Percentiles rank a stretch among this genome's conserved stretches.
These are phyloP conservation scores for Laticauda laticaudata DNA, from an alignment of 2,113 vertebrate species.

Conservation along the genomic window DNA sequence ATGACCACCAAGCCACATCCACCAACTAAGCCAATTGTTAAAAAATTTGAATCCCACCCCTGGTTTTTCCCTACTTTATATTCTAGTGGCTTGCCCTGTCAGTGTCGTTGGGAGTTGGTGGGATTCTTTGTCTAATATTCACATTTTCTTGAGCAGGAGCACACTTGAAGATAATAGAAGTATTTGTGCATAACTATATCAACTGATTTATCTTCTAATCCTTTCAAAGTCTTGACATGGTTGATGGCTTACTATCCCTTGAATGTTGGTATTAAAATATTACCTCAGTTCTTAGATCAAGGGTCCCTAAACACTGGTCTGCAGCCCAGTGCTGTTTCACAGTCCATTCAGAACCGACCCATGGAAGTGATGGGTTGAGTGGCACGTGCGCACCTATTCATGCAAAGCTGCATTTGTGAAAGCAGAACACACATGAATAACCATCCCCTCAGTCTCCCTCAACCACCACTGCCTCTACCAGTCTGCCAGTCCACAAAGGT, in stretches of 20 bases:
- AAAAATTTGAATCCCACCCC: no score
- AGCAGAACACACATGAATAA: background rate
- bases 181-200: background rate
- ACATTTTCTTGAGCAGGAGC: background rate
- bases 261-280: background rate
- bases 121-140: background rate
- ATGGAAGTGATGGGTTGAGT: background rate
- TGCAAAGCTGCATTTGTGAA: background rate
- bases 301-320: background rate
- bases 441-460: background rate
- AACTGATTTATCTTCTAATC: background rate
- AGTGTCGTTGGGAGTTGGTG: background rate
- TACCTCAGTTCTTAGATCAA: background rate
- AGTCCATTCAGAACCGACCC: fast-evolving
- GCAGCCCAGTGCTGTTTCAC: background rate
- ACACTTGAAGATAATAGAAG: background rate
- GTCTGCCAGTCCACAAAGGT: background rate
- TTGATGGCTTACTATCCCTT: no score
- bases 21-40: no score
- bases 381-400: fast-evolving
- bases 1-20: no score
- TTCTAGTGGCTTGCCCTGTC: background rate
- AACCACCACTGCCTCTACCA: background rate
- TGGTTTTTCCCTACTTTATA: background rate
- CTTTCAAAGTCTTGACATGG: background rate